A percentile compares a stretch with the other conserved stretches of the same genome.
Conservation (phyloP, 2,888 invertebrate genomes). For the Diarsia brunnea region DNA sequence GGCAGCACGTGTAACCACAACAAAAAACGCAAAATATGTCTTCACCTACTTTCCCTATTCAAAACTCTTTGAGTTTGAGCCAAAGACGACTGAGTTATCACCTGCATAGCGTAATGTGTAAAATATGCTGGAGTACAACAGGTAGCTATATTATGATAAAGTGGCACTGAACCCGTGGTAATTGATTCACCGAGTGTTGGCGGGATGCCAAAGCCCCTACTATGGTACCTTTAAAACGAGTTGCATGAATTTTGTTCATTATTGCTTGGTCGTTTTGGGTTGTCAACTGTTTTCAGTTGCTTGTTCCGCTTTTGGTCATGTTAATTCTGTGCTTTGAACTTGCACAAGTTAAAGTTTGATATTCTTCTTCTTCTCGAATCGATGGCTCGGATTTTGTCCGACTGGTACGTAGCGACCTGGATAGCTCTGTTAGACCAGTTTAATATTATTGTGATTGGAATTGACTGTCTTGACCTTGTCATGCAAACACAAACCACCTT, state of each 20-base stretch:
- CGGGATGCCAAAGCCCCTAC: slow-evolving; percentile 71
- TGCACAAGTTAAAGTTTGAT: background rate
- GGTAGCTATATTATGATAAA: slow-evolving; percentile 78
- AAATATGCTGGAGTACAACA: slow-evolving; percentile 63
- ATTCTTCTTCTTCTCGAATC: background rate
- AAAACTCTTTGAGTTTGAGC: slow-evolving; percentile 9
- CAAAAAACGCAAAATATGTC: background rate
- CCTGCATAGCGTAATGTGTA: slow-evolving; percentile 24
- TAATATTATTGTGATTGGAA: background rate
- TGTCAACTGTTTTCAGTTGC: background rate
- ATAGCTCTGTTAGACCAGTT: background rate
- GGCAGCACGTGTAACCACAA: background rate
- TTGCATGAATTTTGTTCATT: slow-evolving; percentile 20
- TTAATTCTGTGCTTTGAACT: background rate
- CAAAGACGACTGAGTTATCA: slow-evolving; percentile 25
- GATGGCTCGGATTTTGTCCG: background rate
- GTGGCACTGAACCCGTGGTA: slow-evolving; percentile 76
- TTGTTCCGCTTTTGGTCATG: slow-evolving; percentile 9
- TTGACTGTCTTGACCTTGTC: background rate
- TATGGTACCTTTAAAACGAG: slow-evolving; percentile 22
- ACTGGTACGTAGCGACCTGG: background rate
- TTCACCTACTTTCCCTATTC: slow-evolving; percentile 21
- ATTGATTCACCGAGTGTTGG: slow-evolving; percentile 74
- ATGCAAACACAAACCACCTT: background rate
- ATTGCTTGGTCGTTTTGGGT: slow-evolving; percentile 15